Evolutionary conservation across 2,888 invertebrate species (phyloP).

Genomic region (Polydrusus cervinus): DNA sequence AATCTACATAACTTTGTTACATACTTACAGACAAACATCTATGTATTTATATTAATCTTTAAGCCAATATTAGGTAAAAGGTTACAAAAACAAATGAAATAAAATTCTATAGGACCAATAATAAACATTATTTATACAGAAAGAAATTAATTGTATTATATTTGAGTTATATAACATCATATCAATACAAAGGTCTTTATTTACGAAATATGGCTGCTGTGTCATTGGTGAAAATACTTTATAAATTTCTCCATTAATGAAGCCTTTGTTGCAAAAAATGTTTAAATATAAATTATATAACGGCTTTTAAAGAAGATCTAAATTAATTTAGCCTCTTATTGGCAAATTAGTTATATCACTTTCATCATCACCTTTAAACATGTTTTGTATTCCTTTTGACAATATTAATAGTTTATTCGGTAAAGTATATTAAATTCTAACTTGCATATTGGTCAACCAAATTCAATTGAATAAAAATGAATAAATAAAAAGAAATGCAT

Average conservation of each 20-base stretch:
- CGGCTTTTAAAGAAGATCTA: neutral
- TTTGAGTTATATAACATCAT: neutral
- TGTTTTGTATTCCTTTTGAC: too few species aligned
- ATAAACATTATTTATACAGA: neutral
- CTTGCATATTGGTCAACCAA: neutral
- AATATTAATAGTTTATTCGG: too few species aligned
- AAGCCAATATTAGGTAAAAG: too few species aligned
- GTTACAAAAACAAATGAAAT: too few species aligned
- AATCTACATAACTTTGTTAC: too few species aligned
- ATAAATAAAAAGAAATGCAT: conserved; percentile 14
- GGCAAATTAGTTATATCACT: neutral
- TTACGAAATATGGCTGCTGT: neutral
- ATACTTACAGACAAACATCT: too few species aligned
- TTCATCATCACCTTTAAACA: too few species aligned
- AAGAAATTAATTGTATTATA: neutral
- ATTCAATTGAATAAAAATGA: neutral
- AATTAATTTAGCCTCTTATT: neutral
- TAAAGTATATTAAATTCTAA: too few species aligned
- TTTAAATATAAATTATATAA: neutral
- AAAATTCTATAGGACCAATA: neutral
- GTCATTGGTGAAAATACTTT: neutral
- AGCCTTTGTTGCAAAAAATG: neutral
- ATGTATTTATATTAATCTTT: too few species aligned
- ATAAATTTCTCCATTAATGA: neutral
- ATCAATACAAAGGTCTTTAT: neutral